Evolutionary conservation across 1,140 invertebrate species (phyloP).

Genomic region (Diuraphis noxia): DNA sequence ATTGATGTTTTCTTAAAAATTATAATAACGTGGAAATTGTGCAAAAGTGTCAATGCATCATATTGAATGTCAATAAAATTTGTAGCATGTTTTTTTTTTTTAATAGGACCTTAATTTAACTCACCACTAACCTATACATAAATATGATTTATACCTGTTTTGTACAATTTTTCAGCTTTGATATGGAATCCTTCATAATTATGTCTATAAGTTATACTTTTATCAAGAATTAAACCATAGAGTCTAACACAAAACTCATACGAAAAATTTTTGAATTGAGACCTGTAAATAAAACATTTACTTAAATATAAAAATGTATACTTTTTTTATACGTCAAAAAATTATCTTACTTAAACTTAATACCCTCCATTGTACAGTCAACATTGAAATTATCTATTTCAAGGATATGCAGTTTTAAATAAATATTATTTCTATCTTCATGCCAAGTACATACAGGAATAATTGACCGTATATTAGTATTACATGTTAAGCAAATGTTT

Average conservation of each 20-base stretch:
- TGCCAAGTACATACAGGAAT: slow-evolving; percentile 28
- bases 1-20: too few species aligned
- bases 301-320: not conserved
- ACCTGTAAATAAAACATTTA: not conserved
- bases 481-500: slow-evolving; percentile 22
- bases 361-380: not conserved
- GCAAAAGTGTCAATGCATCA: too few species aligned
- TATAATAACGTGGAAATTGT: not conserved
- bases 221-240: not conserved
- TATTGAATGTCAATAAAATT: too few species aligned
- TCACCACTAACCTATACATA: not conserved
- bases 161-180: slow-evolving; percentile 30
- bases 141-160: not conserved
- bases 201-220: not conserved
- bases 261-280: not conserved
- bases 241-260: not conserved
- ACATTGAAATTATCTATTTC: not conserved
- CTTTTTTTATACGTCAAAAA: not conserved
- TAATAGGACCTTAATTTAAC: too few species aligned
- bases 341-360: slow-evolving; percentile 13
- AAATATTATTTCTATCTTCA: slow-evolving; percentile 12
- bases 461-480: slow-evolving; percentile 1
- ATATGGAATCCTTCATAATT: slow-evolving; percentile 40
- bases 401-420: slow-evolving; percentile 30
- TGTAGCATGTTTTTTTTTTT: too few species aligned